Base-by-base conservation (phyloP, 1,140 invertebrate genomes). In the Macrocentrus cingulum region DNA sequence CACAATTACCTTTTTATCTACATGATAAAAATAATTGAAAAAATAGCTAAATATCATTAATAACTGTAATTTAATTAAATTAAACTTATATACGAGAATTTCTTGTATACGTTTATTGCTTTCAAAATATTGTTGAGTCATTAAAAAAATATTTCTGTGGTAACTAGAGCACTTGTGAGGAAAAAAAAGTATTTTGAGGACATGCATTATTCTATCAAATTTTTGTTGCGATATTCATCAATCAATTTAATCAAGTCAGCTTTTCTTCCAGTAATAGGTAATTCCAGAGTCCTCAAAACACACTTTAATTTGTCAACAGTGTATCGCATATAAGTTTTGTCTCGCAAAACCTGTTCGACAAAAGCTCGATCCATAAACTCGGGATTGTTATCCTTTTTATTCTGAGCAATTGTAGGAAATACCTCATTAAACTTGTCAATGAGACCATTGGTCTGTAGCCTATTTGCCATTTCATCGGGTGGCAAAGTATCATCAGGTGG, bases 401-500 rank as follows among this genome's bases (percentile, higher is more conserved):
- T 11, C 23, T 16, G 13, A 49, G 7, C 4, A 49, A 5, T 16
- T 2, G 7, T 15, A 9, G 25, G 25, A 32, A 49, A 32, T n/a
- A 5, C 7, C n/a, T 22, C 19, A 34, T 36, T 19, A 1, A 36
- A 49, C 4, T 9, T 23, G 6, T 49, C 23, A 49, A 32, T 11
- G 5, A 49, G 23, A 32, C 29, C n/a, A n/a, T 29, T 29, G 25
- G 25, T 29, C 25, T 29, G 9, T n/a, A 49, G 13, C 16, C 25
- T 22, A 2, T 32, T 29, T 6, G 19, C 29, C 11, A 49, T 49
- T 6, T 49, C 46, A 1, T 3, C n/a, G 15, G 7, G 11, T 2
- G 46, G 46, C n/a, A 49, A 8, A 29, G 46, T 49, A n/a, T 15
- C 29, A 32, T 49, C 46, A 1, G 16, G 23, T n/a, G 46, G 46